phyloP scores from a whole-genome alignment of 2,113 vertebrate species.

The Garra rufa region DNA sequence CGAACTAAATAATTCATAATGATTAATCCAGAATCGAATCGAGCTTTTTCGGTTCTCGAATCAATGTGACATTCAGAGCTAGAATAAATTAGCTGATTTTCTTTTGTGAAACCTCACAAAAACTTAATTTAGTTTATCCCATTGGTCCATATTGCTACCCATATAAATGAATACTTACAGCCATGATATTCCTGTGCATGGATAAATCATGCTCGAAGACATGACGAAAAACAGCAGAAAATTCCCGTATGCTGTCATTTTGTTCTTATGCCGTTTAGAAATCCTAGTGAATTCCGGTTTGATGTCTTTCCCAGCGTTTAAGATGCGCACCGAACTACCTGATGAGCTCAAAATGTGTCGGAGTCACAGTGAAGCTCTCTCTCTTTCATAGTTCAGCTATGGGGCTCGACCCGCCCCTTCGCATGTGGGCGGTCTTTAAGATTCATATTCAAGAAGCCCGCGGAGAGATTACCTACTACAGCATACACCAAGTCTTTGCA shows the following conservation, averaged over 20 bases:
- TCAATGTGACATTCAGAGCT: background rate
- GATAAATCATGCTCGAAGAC: constrained; percentile 48
- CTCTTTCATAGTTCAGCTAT: constrained; percentile 31
- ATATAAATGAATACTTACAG: constrained; percentile 72
- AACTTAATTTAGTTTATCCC: no score
- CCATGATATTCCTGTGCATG: constrained; percentile 73
- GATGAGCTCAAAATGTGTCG: background rate
- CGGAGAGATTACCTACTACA: background rate
- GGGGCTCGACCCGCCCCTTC: constrained; percentile 31
- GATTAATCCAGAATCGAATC: no score
- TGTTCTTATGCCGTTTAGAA: constrained; percentile 1
- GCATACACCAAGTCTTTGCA: background rate
- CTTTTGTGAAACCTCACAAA: no score
- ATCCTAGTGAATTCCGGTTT: background rate
- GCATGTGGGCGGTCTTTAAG: background rate
- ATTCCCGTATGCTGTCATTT: constrained; percentile 20
- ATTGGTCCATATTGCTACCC: background rate
- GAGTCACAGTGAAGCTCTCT: background rate
- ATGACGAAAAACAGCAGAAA: constrained; percentile 24
- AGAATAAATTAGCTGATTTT: background rate
- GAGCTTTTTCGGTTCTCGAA: background rate
- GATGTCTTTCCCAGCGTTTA: background rate
- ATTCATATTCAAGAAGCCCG: constrained; percentile 1
- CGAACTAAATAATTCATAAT: background rate
- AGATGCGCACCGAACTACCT: background rate